Base-by-base conservation (phyloP, 2,888 invertebrate genomes). In the Phalera bucephala region DNA sequence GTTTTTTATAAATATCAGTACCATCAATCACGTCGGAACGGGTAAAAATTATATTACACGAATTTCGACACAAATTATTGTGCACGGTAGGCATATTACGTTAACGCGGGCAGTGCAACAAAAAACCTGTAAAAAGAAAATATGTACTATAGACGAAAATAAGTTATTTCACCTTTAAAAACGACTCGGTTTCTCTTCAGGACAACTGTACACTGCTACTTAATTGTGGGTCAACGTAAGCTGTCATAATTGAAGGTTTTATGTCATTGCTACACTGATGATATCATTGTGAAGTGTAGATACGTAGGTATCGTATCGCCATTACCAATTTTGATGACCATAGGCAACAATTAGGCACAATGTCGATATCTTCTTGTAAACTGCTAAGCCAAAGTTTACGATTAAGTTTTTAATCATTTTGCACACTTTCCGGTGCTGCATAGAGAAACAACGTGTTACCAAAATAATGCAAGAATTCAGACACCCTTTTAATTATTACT, bases 1-100 rank as follows among this genome's bases (percentile, higher is more conserved):
- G 25, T 25, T 25, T 23, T 22, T 25, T 25, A 25, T 25, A 25
- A 25, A 25, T 25, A 25, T 12, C 25, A 25, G 25, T 25, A 27
- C 14, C 27, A 27, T 27, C 27, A 27, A 27, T 14, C 13, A 27
- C 12, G 9, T n/a, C 3, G 9, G 14, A 27, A n/a, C n/a, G n/a
- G 25, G 11, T 25, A 25, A 12, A 25, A 25, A 12, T 13, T 25
- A 2, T 25, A 25, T 25, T 25, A 12, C 11, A 25, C 5, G 25
- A 13, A 25, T 12, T 25, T 25, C 22, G 22, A 10, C 22, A 10
- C 10, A 9, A 22, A 9, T 22, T 22, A 22, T 22, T 22, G 10
- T 21, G 9, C 22, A 22, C 10, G 22, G 10, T 10, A n/a, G n/a
- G n/a, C n/a, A n/a, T n/a, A 22, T 22, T 22, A 10, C 10, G 10